These are phyloP conservation scores for Rousettus madagascariensis DNA, from an alignment of 2,797 vertebrate species.

Conservation along the genomic window DNA sequence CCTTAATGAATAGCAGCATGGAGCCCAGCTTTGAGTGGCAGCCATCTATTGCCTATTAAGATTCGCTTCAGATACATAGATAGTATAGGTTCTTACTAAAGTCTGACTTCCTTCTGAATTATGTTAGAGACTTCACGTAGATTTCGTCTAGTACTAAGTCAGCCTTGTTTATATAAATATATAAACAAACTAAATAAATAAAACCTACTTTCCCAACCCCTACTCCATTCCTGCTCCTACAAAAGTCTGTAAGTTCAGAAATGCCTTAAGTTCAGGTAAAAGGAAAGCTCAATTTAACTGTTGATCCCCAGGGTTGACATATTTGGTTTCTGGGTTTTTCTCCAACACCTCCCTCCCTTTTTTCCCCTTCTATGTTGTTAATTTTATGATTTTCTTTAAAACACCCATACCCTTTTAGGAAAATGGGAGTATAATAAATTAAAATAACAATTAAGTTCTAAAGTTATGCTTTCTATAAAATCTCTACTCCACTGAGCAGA, in stretches of 20 bases:
- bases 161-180: not conserved
- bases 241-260: not conserved
- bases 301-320: not conserved
- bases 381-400: constrained; percentile 10
- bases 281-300: not conserved
- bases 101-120: not conserved
- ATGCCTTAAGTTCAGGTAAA: not conserved
- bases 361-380: not conserved
- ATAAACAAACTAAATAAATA: not conserved
- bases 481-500: not conserved
- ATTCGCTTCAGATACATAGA: not conserved
- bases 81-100: not conserved
- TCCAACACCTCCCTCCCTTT: not conserved
- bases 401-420: not conserved
- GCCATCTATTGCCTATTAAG: not conserved
- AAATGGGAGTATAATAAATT: not conserved
- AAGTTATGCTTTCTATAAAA: not conserved
- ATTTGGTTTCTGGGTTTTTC: not conserved
- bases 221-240: not conserved
- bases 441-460: not conserved
- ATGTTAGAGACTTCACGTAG: not conserved
- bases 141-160: not conserved
- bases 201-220: not conserved
- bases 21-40: not conserved
- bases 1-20: not conserved